Conservation (phyloP, 2,797 vertebrate genomes). For the Babyrousa celebensis region DNA sequence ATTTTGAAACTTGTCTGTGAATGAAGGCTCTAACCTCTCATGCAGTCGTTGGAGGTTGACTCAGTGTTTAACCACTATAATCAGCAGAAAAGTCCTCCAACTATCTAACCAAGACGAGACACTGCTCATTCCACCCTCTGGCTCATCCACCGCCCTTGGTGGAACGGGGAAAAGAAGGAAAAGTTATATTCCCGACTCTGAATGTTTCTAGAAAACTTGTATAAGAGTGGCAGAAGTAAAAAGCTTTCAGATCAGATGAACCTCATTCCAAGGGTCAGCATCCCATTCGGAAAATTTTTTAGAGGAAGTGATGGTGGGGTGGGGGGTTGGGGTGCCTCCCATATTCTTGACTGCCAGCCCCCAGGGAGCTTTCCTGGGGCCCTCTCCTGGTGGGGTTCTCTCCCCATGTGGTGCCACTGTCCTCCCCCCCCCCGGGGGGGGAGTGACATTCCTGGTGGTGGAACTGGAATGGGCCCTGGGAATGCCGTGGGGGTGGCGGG, state of each 20-base stretch:
- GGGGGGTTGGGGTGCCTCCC: too few relatives aligned
- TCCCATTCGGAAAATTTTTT: not conserved
- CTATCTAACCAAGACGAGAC: slow-evolving; percentile 16
- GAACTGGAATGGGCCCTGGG: not conserved
- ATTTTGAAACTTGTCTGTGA: not conserved
- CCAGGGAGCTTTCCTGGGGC: not conserved
- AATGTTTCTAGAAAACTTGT: not conserved
- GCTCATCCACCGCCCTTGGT: not conserved
- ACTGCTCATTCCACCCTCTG: not conserved
- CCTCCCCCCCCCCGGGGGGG: too few relatives aligned
- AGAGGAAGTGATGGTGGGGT: accelerated
- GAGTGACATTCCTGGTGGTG: not conserved
- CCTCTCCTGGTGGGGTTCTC: not conserved
- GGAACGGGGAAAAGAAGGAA: not conserved
- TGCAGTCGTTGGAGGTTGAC: not conserved
- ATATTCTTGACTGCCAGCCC: not conserved
- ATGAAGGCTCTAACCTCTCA: not conserved
- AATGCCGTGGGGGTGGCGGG: not conserved
- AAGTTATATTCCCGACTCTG: not conserved
- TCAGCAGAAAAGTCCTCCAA: slow-evolving; percentile 35
- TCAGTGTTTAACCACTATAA: slow-evolving; percentile 54
- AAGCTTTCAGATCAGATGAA: not conserved
- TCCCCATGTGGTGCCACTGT: too few relatives aligned
- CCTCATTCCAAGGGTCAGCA: not conserved
- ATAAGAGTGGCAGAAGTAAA: not conserved